phyloP scores from a whole-genome alignment of 2,113 vertebrate species.

The Lipophrys pholis region DNA sequence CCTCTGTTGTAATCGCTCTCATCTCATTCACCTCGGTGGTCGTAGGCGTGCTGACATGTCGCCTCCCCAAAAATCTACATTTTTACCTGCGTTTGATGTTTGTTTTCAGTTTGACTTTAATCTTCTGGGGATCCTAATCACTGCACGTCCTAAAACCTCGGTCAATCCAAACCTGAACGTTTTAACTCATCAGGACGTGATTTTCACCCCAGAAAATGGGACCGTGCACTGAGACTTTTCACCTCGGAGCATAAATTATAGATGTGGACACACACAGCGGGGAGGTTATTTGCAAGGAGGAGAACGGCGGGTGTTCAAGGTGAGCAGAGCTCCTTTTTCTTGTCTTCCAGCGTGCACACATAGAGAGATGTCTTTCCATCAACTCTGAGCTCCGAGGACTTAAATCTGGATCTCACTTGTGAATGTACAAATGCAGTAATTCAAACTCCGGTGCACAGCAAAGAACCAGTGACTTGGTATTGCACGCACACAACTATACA shows the following conservation, averaged over 20 bases:
- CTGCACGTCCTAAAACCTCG: neutral
- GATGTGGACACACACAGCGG: neutral
- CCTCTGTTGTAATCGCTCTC: slow-evolving; percentile 39
- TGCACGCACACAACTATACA: no score
- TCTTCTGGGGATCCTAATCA: neutral
- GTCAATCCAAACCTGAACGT: neutral
- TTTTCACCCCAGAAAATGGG: neutral
- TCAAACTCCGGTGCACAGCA: no score
- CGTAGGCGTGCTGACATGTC: neutral
- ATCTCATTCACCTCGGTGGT: slow-evolving; percentile 32
- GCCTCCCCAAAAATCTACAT: neutral
- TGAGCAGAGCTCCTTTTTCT: slow-evolving; percentile 12
- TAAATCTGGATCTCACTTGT: no score
- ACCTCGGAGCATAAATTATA: neutral
- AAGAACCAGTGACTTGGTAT: no score
- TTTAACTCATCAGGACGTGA: neutral
- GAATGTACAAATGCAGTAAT: no score
- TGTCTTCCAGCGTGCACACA: slow-evolving; percentile 1
- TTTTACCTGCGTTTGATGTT: slow-evolving; percentile 10
- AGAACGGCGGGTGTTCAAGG: slow-evolving; percentile 38
- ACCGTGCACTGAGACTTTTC: neutral
- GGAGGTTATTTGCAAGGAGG: neutral
- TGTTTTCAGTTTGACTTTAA: neutral
- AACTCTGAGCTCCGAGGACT: neutral
- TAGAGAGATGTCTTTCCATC: neutral